phyloP scores from a whole-genome alignment of 2,113 vertebrate genomes.

The Apteryx mantelli region DNA sequence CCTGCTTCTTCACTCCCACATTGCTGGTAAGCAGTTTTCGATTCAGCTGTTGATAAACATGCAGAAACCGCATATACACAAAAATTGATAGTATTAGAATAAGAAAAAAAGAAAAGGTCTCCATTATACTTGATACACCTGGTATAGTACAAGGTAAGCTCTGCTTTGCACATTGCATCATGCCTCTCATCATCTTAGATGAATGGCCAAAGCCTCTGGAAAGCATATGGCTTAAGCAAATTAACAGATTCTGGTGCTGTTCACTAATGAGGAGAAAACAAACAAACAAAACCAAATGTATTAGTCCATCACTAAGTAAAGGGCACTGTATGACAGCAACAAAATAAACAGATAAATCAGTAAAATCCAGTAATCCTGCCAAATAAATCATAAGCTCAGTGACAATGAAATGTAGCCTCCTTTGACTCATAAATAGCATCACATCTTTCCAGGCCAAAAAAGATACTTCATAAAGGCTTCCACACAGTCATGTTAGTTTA shows the following conservation, averaged over 20 bases:
- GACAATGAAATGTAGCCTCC: slow-evolving; percentile 3
- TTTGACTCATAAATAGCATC: slow-evolving; percentile 1
- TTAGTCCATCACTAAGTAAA: slow-evolving; percentile 53
- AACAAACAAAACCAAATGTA: slow-evolving; percentile 42
- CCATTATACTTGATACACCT: neutral
- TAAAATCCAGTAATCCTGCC: slow-evolving; percentile 44
- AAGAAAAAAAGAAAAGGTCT: neutral
- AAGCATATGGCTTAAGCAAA: slow-evolving; percentile 59
- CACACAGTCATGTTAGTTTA: neutral
- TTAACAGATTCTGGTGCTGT: slow-evolving; percentile 9
- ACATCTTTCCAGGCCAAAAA: neutral
- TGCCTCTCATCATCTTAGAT: neutral
- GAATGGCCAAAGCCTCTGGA: slow-evolving; percentile 16
- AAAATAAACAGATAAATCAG: slow-evolving; percentile 69
- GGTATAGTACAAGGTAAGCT: neutral
- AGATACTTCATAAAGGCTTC: neutral
- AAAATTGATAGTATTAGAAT: neutral
- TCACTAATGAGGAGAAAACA: slow-evolving; percentile 41
- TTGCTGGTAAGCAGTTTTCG: neutral
- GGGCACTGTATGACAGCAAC: slow-evolving; percentile 34
- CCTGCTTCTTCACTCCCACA: neutral
- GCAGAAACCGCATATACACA: neutral
- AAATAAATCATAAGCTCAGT: slow-evolving; percentile 52
- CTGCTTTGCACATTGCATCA: neutral
- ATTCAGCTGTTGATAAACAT: neutral